Conservation (phyloP, 1,140 invertebrate genomes). For the Samia ricini region DNA sequence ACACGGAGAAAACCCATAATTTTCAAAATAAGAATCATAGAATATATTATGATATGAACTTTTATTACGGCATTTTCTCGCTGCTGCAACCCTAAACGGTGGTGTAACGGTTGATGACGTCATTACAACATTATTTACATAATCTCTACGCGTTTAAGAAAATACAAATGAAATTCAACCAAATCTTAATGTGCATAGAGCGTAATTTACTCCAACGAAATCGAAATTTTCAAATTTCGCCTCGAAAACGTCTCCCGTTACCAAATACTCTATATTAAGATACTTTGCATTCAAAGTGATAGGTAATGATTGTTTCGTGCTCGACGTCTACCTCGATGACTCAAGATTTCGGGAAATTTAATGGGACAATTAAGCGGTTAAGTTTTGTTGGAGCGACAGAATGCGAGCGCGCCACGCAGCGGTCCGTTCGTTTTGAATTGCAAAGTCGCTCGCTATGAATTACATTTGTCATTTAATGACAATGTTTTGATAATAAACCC, state of each 20-base stretch:
- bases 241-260: constrained; percentile 2
- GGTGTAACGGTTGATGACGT: constrained; percentile 44
- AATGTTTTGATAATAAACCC: background rate
- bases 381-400: background rate
- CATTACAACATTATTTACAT: constrained; percentile 51
- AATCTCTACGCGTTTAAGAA: constrained; percentile 29
- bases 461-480: background rate
- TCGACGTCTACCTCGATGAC: constrained; percentile 3
- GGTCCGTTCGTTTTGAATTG: background rate
- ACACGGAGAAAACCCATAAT: background rate
- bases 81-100: constrained; percentile 35
- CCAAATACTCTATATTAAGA: constrained; percentile 20
- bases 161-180: constrained; percentile 15
- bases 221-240: background rate
- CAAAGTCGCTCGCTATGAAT: background rate
- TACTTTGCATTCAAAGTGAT: constrained; percentile 27
- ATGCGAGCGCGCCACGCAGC: too few species aligned
- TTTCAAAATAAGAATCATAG: constrained; percentile 14
- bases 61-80: constrained; percentile 41
- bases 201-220: constrained; percentile 2
- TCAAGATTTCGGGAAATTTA: constrained; percentile 8
- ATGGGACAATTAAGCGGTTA: background rate
- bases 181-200: constrained; percentile 6
- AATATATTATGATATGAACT: constrained; percentile 30
- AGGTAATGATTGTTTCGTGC: constrained; percentile 17